Evolutionary conservation across 2,797 vertebrate species (phyloP).

Genomic region (Hybognathus amarus): DNA sequence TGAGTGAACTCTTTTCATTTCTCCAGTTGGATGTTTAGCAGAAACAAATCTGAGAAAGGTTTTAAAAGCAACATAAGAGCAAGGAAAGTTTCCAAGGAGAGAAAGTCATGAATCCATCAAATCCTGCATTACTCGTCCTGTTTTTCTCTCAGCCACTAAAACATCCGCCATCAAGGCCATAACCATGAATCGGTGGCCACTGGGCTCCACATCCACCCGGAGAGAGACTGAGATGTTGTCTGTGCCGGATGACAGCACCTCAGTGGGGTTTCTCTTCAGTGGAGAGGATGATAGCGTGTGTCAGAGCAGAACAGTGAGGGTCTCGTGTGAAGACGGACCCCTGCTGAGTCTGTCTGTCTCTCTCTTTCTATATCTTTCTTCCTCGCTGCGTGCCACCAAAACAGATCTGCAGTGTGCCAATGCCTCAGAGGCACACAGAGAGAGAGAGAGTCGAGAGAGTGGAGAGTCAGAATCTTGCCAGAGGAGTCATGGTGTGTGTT

Average conservation of each 20-base stretch:
- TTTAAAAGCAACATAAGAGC: neutral
- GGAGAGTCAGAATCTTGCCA: neutral
- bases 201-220: neutral
- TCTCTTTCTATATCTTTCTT: slow-evolving; percentile 12
- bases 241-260: slow-evolving; percentile 11
- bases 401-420: slow-evolving; percentile 1
- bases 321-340: slow-evolving; percentile 12
- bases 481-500: slow-evolving; percentile 8
- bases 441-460: neutral
- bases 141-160: slow-evolving; percentile 4
- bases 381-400: slow-evolving; percentile 14
- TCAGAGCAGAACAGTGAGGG: slow-evolving; percentile 19
- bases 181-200: neutral
- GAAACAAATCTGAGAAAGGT: neutral
- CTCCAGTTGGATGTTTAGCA: neutral
- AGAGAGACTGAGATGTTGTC: slow-evolving; percentile 13
- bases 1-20: neutral
- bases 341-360: neutral
- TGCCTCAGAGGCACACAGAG: neutral
- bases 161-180: neutral
- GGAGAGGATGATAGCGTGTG: neutral
- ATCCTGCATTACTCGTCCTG: neutral
- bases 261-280: slow-evolving; percentile 26
- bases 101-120: neutral
- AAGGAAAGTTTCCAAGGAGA: neutral